These are phyloP conservation scores for Onychomys arenicola DNA, from an alignment of 2,797 vertebrate species.

Conservation along the genomic window DNA sequence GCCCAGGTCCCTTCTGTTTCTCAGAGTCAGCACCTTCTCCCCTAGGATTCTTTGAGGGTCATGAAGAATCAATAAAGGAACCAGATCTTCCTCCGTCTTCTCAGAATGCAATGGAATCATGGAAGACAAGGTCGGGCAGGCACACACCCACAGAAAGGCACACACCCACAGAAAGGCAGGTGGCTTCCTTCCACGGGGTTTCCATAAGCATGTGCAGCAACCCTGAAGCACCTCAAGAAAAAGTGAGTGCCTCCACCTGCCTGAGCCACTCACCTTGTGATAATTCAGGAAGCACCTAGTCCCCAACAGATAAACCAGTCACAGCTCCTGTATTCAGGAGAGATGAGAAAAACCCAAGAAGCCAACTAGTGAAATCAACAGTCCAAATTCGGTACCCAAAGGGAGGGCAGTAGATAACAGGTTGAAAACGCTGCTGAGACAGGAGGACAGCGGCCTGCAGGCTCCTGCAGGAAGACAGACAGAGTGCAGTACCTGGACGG, in stretches of 20 bases:
- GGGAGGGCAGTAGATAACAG: not conserved
- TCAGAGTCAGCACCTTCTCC: not conserved
- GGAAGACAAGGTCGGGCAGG: not conserved
- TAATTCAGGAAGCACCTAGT: not conserved
- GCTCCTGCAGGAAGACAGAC: not conserved
- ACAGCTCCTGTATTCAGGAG: not conserved
- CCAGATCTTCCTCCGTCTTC: not conserved
- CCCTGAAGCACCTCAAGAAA: not conserved
- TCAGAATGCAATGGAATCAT: not conserved
- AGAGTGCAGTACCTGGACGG: conserved; percentile 92
- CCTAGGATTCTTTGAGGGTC: not conserved
- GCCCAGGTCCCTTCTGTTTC: not conserved
- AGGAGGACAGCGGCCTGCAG: accelerated
- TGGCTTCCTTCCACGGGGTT: not conserved
- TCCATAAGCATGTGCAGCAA: no score
- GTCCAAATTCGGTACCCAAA: not conserved
- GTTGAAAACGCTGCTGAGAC: not conserved
- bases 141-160: not conserved
- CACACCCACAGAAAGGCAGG: not conserved
- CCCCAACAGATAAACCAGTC: not conserved
- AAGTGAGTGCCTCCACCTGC: not conserved
- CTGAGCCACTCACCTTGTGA: not conserved
- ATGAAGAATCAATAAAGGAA: not conserved
- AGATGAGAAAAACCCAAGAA: not conserved
- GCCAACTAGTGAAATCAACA: not conserved